Conservation (phyloP, 2,888 invertebrate genomes). For the Periphyllus acericola region DNA sequence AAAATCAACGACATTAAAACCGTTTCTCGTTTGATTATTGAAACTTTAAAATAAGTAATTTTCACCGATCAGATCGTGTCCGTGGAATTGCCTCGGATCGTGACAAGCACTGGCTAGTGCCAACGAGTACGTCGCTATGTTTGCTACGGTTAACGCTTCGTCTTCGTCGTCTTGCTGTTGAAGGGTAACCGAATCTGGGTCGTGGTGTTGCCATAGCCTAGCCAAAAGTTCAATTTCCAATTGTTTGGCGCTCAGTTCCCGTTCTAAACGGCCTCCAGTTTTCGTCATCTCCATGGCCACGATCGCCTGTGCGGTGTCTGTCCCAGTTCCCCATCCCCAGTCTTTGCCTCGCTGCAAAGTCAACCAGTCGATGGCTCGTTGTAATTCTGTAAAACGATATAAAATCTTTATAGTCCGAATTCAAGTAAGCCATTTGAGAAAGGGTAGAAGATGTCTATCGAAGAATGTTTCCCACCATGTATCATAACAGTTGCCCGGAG, state of each 20-base stretch:
- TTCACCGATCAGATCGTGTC: conserved; percentile 82
- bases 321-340: conserved; percentile 80
- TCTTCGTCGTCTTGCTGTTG: conserved; percentile 60
- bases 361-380: conserved; percentile 79
- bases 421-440: too few relatives aligned
- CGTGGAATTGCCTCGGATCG: conserved; percentile 86
- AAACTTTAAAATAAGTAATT: not conserved
- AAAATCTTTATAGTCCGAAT: not conserved
- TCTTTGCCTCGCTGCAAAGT: conserved; percentile 78
- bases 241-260: conserved; percentile 84
- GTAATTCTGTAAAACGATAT: conserved; percentile 67
- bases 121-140: conserved; percentile 81
- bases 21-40: too few relatives aligned
- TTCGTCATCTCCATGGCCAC: conserved; percentile 79
- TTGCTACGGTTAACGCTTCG: conserved; percentile 71
- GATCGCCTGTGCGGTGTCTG: conserved; percentile 85
- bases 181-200: conserved; percentile 62
- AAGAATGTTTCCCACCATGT: too few relatives aligned
- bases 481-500: too few relatives aligned
- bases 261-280: conserved; percentile 73
- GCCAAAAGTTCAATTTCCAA: conserved; percentile 88
- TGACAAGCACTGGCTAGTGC: conserved; percentile 83
- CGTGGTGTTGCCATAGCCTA: conserved; percentile 78
- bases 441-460: too few relatives aligned
- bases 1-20: too few relatives aligned